These are phyloP conservation scores for Sebastes iracundus DNA, from an alignment of 2,797 vertebrate genomes.

Conservation along the genomic window DNA sequence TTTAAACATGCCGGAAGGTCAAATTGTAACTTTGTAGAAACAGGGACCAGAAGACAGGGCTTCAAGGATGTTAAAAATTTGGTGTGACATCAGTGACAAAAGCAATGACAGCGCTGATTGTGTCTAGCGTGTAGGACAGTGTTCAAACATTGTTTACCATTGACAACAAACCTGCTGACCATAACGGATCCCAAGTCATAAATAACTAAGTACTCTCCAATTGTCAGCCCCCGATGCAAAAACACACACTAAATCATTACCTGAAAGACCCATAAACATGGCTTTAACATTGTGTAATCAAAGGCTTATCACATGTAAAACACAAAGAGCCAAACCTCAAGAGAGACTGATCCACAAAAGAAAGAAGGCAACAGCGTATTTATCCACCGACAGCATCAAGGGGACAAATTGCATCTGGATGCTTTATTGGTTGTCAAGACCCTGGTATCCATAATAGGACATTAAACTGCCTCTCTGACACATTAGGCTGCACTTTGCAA, in stretches of 20 bases:
- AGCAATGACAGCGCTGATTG: background rate
- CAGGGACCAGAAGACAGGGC: background rate
- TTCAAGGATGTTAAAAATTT: constrained; percentile 9
- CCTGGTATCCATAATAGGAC: constrained; percentile 61
- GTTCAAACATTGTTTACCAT: background rate
- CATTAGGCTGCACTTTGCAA: constrained; percentile 60
- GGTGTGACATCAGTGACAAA: constrained; percentile 2
- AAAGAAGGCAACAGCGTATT: constrained; percentile 28
- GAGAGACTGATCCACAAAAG: constrained; percentile 25
- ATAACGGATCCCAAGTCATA: background rate
- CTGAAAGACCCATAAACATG: constrained; percentile 7
- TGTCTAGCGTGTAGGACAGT: background rate
- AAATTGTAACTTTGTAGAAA: constrained; percentile 5
- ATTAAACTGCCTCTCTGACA: constrained; percentile 66
- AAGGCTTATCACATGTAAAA: constrained; percentile 14
- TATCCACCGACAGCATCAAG: constrained; percentile 40
- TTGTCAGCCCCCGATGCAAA: background rate
- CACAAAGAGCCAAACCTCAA: constrained; percentile 28
- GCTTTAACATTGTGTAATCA: constrained; percentile 17
- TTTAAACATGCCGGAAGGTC: constrained; percentile 29
- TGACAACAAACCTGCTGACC: background rate
- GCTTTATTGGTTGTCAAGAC: constrained; percentile 68
- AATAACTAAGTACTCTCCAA: constrained; percentile 12
- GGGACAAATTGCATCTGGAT: constrained; percentile 69
- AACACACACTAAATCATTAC: background rate